These are phyloP conservation scores for Diaperis boleti DNA, from an alignment of 2,888 invertebrate genomes.

Conservation along the genomic window DNA sequence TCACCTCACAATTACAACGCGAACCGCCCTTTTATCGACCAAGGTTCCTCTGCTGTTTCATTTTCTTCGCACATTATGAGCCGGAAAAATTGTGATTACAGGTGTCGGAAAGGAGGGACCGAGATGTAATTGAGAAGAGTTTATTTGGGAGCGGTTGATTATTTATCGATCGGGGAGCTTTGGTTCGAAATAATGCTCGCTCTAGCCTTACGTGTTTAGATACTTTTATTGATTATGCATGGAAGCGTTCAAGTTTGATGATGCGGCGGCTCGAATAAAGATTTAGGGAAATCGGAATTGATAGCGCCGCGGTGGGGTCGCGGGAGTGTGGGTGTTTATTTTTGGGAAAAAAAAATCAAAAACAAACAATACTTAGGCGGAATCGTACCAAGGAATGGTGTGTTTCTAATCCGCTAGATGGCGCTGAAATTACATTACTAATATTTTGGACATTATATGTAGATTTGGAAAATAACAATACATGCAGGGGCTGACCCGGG, in stretches of 20 bases:
- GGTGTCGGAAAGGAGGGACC: slow-evolving; percentile 18
- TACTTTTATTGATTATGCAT: slow-evolving; percentile 5
- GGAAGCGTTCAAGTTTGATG: slow-evolving; percentile 6
- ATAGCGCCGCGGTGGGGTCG: not conserved
- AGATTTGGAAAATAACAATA: no score
- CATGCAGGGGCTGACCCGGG: no score
- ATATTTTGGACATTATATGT: no score
- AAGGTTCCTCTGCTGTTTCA: slow-evolving; percentile 20
- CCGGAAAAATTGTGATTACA: slow-evolving; percentile 24
- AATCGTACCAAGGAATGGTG: no score
- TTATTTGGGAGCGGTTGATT: not conserved
- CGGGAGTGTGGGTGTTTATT: no score
- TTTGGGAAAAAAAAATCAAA: no score
- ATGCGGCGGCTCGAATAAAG: slow-evolving; percentile 5
- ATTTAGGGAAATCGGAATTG: not conserved
- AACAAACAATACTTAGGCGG: no score
- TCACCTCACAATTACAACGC: slow-evolving; percentile 31
- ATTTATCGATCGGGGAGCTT: not conserved
- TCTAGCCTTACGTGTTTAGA: not conserved
- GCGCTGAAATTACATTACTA: no score
- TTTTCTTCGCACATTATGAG: slow-evolving; percentile 34
- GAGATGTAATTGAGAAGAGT: not conserved
- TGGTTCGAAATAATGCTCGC: no score
- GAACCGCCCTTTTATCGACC: slow-evolving; percentile 35
- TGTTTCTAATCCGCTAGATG: no score